Percentiles rank a stretch among this genome's conserved stretches.
Evolutionary conservation across 2,797 vertebrate genomes (phyloP).

Genomic region (Paedocypris micromegethes): DNA sequence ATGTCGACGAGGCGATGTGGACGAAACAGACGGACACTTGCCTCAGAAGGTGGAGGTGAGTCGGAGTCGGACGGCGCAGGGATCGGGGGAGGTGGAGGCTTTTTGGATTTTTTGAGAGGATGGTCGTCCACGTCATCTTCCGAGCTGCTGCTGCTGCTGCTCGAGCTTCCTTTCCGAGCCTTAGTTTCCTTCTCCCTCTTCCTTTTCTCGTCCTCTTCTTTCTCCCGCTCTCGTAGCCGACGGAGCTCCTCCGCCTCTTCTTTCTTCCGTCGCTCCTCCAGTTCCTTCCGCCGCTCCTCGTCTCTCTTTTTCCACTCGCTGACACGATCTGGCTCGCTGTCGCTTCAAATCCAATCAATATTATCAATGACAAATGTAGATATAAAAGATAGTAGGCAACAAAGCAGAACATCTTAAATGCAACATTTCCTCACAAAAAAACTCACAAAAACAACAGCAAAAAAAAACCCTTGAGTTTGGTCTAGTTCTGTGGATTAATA

Average conservation of each 20-base stretch:
- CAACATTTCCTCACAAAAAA: too few relatives aligned
- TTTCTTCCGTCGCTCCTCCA: conserved; percentile 86
- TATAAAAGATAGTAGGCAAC: too few relatives aligned
- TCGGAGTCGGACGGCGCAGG: conserved; percentile 86
- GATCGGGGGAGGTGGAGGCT: conserved; percentile 72
- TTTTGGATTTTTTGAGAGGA: conserved; percentile 81
- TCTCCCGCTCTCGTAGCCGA: conserved; percentile 83
- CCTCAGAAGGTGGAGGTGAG: conserved; percentile 62
- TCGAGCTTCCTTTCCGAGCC: conserved; percentile 63
- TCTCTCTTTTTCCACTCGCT: conserved; percentile 94
- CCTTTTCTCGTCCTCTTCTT: conserved; percentile 84
- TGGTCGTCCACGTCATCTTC: conserved; percentile 76
- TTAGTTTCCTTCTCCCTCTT: conserved; percentile 80
- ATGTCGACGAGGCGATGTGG: not conserved
- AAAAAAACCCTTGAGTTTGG: too few relatives aligned
- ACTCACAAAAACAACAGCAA: too few relatives aligned
- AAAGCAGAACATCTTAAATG: too few relatives aligned
- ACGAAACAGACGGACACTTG: conserved; percentile 27
- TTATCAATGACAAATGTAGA: not conserved
- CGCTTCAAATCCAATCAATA: conserved; percentile 59
- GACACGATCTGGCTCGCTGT: conserved; percentile 87
- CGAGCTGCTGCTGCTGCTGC: conserved; percentile 70
- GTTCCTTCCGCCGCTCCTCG: conserved; percentile 81
- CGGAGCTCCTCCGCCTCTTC: conserved; percentile 92
- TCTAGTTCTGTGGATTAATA: too few relatives aligned